phyloP scores from a whole-genome alignment of 2,888 invertebrate genomes.

The Eupithecia exiguata region DNA sequence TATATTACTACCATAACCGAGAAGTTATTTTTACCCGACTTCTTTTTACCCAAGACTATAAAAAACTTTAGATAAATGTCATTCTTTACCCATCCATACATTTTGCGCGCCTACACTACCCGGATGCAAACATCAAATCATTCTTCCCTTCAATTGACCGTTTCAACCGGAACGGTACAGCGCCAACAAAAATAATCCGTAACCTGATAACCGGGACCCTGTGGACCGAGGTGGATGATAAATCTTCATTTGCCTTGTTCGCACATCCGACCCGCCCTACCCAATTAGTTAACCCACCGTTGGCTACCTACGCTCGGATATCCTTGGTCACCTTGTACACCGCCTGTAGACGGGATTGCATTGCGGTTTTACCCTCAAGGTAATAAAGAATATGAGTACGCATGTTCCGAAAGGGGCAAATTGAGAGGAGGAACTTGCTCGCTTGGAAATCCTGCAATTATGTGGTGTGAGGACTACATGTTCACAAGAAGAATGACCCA shows the following conservation, averaged over 20 bases:
- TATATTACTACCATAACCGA: not conserved
- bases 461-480: conserved; percentile 20
- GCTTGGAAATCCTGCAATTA: conserved; percentile 36
- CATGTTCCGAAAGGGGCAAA: conserved; percentile 36
- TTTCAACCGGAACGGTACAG: conserved; percentile 40
- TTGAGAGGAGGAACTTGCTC: conserved; percentile 34
- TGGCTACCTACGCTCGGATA: conserved; percentile 60
- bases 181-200: conserved; percentile 47
- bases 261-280: conserved; percentile 76
- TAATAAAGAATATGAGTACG: conserved; percentile 39
- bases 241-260: conserved; percentile 82
- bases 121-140: conserved; percentile 35
- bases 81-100: conserved; percentile 2
- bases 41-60: not conserved
- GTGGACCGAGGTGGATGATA: conserved; percentile 72
- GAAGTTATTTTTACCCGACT: not conserved
- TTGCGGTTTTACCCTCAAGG: conserved; percentile 47
- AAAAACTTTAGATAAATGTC: not conserved
- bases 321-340: conserved; percentile 69
- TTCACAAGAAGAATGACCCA: conserved; percentile 23
- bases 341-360: conserved; percentile 45
- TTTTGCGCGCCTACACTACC: conserved; percentile 11
- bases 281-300: conserved; percentile 74
- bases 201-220: conserved; percentile 50
- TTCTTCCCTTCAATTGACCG: conserved; percentile 45